Evolutionary conservation across 2,113 vertebrate genomes (phyloP).

Genomic region (Stictonetta naevosa): DNA sequence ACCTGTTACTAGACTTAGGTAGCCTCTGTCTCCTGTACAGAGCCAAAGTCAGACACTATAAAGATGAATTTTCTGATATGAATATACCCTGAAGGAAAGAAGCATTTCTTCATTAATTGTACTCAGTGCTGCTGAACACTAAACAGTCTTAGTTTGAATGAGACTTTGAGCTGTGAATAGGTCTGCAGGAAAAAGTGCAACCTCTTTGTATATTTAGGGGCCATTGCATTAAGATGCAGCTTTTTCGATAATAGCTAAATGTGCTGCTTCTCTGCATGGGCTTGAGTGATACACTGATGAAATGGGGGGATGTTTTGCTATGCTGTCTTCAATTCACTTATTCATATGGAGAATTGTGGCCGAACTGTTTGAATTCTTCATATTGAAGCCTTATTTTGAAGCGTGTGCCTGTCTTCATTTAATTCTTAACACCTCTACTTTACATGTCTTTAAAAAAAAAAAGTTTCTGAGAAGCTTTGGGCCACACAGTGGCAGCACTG

Average conservation of each 20-base stretch:
- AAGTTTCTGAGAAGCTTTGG: no score
- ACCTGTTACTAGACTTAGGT: not conserved
- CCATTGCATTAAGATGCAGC: not conserved
- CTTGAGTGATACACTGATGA: no score
- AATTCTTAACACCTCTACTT: not conserved
- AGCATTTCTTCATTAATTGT: not conserved
- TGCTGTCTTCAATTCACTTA: no score
- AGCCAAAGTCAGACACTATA: accelerated
- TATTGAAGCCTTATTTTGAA: not conserved
- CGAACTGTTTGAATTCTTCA: not conserved
- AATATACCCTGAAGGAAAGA: not conserved
- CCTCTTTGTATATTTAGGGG: not conserved
- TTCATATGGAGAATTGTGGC: no score
- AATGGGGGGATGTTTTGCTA: not conserved
- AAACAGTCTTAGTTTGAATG: not conserved
- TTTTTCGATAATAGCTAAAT: not conserved
- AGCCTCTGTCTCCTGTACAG: not conserved
- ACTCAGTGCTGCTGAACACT: not conserved
- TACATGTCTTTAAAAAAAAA: no score
- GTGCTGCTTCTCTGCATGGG: not conserved
- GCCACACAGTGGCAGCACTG: no score
- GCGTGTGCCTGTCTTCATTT: no score
- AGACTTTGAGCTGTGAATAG: not conserved
- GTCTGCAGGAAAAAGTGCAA: not conserved
- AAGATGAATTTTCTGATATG: not conserved